phyloP scores from a whole-genome alignment of 2,888 invertebrate species.

The Emmelina monodactyla region DNA sequence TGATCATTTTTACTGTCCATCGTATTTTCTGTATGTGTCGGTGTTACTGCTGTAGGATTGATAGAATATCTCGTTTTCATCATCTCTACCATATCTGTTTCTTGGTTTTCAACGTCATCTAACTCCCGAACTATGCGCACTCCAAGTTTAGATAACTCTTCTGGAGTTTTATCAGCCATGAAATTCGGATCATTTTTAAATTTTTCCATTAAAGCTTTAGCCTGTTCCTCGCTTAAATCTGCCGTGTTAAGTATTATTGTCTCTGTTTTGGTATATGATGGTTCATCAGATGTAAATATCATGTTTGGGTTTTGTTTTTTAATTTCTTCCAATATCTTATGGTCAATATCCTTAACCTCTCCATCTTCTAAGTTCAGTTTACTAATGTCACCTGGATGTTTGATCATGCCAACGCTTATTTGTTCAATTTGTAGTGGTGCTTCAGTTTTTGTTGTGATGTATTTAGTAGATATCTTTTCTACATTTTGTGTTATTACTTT shows the following conservation, averaged over 20 bases:
- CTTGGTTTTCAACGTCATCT: slow-evolving; percentile 40
- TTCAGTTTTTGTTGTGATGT: slow-evolving; percentile 43
- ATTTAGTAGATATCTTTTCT: slow-evolving; percentile 49
- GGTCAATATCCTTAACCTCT: slow-evolving; percentile 47
- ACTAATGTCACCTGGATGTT: slow-evolving; percentile 39
- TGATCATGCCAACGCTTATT: slow-evolving; percentile 51
- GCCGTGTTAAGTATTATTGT: slow-evolving; percentile 63
- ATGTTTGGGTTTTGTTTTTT: slow-evolving; percentile 54
- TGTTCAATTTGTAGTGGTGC: slow-evolving; percentile 58
- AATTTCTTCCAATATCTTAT: slow-evolving; percentile 47
- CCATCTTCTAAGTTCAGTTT: slow-evolving; percentile 50
- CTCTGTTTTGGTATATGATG: slow-evolving; percentile 54
- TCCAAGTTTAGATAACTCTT: slow-evolving; percentile 49
- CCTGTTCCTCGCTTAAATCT: slow-evolving; percentile 53
- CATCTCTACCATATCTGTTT: slow-evolving; percentile 34
- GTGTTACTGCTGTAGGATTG: slow-evolving; percentile 42
- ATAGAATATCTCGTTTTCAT: slow-evolving; percentile 55
- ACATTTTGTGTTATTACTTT: slow-evolving; percentile 58
- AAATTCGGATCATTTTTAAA: slow-evolving; percentile 54
- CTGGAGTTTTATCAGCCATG: slow-evolving; percentile 50
- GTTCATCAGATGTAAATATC: slow-evolving; percentile 52
- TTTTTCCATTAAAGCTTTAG: slow-evolving; percentile 51
- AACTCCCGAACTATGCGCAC: slow-evolving; percentile 48
- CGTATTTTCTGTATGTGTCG: slow-evolving; percentile 19
- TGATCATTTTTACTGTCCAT: slow-evolving; percentile 62